Evolutionary conservation across 2,113 vertebrate genomes (phyloP).

Genomic region (Oncorhynchus keta): DNA sequence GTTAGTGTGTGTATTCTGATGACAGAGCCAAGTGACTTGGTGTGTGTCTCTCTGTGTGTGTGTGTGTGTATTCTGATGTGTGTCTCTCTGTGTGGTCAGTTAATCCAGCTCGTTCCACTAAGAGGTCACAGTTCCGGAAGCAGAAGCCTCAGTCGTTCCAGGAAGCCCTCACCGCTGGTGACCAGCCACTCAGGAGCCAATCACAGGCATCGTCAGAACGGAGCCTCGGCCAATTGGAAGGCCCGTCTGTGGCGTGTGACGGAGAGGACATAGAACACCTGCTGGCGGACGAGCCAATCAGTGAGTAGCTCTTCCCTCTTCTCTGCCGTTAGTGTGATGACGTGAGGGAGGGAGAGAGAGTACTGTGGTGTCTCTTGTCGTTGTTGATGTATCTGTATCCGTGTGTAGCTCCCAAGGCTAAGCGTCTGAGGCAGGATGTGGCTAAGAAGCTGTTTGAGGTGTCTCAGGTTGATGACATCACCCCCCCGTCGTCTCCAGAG

Average conservation of each 20-base stretch:
- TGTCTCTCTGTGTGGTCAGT: slow-evolving; percentile 15
- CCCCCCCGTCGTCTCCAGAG: slow-evolving; percentile 73
- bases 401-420: slow-evolving; percentile 77
- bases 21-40: too few species aligned
- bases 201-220: neutral
- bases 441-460: slow-evolving; percentile 82
- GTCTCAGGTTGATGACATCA: slow-evolving; percentile 53
- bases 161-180: neutral
- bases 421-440: slow-evolving; percentile 81
- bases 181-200: neutral
- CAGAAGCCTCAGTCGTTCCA: neutral
- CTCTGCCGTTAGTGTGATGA: too few species aligned
- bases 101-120: neutral
- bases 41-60: too few species aligned
- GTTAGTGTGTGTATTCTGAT: too few species aligned
- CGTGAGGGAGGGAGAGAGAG: neutral
- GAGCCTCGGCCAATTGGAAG: slow-evolving; percentile 4
- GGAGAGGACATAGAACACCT: slow-evolving; percentile 41
- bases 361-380: too few species aligned
- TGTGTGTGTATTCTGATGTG: too few species aligned
- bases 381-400: neutral
- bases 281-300: slow-evolving; percentile 37
- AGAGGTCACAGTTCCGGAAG: slow-evolving; percentile 6
- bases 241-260: neutral
- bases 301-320: slow-evolving; percentile 59